Evolutionary conservation across 1,140 invertebrate genomes (phyloP), one percentile per base, ranked within the genome.

Genomic region (Pseudomyrmex sp.): DNA sequence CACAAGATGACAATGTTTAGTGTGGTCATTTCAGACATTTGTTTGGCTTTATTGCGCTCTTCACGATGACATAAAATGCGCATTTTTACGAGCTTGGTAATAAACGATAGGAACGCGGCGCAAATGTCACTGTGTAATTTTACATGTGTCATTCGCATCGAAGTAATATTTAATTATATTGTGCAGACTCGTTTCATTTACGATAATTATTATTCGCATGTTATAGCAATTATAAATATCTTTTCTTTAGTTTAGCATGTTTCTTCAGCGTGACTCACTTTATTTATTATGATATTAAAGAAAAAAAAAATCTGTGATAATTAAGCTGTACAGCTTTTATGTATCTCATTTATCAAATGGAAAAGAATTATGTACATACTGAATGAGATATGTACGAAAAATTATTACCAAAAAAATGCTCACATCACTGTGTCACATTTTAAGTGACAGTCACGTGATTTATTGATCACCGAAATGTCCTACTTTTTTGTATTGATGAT

Each of bases 381-480:
- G 5, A 35, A 35, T 35, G 35, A 35, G 35, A 35, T 35, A 35
- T 35, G 35, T 35, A 7, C 35, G 0, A 35, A 35, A 35, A 35
- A 35, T 35, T 35, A 68, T 20, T 23, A 1, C 20, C 20, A 59
- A 69, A 69, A 79, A 58, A 13, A n/a, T 46, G 7, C 44, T 54
- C 5, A 35, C 35, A 79, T 58, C 12, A 18, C 23, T 61, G 3
- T 63, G 59, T 48, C 20, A 50, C 23, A 9, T 80, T 68, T 61
- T 18, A 50, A 61, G 23, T 59, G 76, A 72, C 66, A 72, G 18
- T 26, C 23, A 12, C 2, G 58, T 70, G 56, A 80, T 80, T 80
- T 72, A 80, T 80, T 48, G 66, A 80, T 80, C 54, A 70, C 44
- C 46, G 54, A 80, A 80, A 72, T 35, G 76, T 26, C 54, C 66